Evolutionary conservation across 2,888 invertebrate genomes (phyloP), one percentile per base, ranked within the genome.

Genomic region (Napeogenes sylphis): DNA sequence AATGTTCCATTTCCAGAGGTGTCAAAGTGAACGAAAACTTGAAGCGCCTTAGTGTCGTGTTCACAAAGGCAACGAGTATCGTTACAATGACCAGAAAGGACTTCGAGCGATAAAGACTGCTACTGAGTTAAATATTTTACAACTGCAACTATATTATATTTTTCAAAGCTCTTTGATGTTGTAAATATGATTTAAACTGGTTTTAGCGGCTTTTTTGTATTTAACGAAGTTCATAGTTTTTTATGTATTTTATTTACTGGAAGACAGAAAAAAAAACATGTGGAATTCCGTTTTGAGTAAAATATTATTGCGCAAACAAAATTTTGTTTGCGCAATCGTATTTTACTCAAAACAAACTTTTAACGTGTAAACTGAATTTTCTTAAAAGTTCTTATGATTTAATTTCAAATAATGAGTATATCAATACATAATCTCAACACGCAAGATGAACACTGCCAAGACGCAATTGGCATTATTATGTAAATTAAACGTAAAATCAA

Each of bases 1-100:
- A 75, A 73, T 67, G 65, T 76, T 71, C 61, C 66, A 72, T 73
- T 74, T 73, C 68, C 62, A 65, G 21, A 21, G 21, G 0, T 21
- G 68, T 64, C 61, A 64, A 61, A 73, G 69, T 51, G 51, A 75
- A 69, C 75, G 72, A 69, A 62, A 75, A 74, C 77, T 77, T 76
- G 73, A 70, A 70, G 71, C 45, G 10, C 10, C 42, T 10, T 42
- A 58, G 69, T 63, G 66, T 69, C 71, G 70, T 68, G 64, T 70
- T 59, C 64, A 70, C 68, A 69, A 70, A 76, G 77, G 68, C 69
- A 58, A 66, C 45, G 59, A 68, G 63, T 62, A 58, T 66, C 62
- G 68, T 67, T 55, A 65, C 62, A 54, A 56, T 60, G 61, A 58
- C 56, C 70, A 64, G n/a, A n/a, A n/a, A n/a, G 59, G 65, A 53